These are phyloP conservation scores for Poecilia velifera DNA, from an alignment of 2,797 vertebrate species.

Conservation along the genomic window DNA sequence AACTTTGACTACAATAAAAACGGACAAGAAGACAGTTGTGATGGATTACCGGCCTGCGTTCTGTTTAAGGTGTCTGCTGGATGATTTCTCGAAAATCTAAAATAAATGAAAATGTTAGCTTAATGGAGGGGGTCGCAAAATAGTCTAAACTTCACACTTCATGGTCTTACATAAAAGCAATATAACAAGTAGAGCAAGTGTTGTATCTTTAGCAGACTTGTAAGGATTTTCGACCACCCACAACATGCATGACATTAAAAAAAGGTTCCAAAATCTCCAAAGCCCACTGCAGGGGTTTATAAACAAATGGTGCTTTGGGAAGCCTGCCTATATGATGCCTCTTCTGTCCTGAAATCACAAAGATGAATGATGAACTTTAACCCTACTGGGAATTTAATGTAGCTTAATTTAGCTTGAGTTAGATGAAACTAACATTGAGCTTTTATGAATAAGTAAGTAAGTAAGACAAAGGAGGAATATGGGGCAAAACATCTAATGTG, in stretches of 20 bases:
- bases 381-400: neutral
- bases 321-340: neutral
- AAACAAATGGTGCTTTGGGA: neutral
- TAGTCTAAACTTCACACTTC: neutral
- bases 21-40: constrained; percentile 37
- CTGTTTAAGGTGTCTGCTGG: constrained; percentile 24
- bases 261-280: neutral
- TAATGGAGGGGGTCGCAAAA: neutral
- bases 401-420: neutral
- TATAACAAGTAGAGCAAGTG: neutral
- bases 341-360: neutral
- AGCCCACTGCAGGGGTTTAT: neutral
- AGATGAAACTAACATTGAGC: neutral
- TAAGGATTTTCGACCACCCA: neutral
- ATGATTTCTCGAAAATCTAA: constrained; percentile 10
- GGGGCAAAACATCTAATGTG: neutral
- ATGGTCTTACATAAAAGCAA: neutral
- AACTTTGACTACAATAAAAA: constrained; percentile 35
- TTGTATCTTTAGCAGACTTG: constrained; percentile 21
- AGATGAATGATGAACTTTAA: neutral
- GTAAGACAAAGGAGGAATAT: neutral
- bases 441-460: neutral
- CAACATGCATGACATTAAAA: neutral
- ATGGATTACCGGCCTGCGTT: constrained; percentile 23
- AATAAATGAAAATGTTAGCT: constrained; percentile 9